Evolutionary conservation across 2,888 invertebrate species (phyloP).

Genomic region (Phengaris arion): DNA sequence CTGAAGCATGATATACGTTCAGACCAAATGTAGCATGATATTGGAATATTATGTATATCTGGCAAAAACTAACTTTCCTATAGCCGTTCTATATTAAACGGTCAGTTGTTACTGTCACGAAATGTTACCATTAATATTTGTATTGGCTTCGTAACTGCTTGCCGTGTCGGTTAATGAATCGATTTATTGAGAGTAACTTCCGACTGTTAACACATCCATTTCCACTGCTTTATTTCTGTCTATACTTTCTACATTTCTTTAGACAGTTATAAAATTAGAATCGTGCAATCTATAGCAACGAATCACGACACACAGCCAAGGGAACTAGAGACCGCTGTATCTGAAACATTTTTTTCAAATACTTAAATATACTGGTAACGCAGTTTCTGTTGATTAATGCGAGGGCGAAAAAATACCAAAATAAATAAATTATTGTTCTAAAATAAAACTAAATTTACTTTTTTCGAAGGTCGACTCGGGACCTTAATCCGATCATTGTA

Average conservation of each 20-base stretch:
- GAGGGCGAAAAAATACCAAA: no score
- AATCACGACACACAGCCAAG: neutral
- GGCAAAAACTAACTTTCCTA: neutral
- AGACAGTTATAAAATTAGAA: neutral
- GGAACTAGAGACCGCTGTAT: neutral
- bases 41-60: neutral
- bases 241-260: neutral
- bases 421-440: no score
- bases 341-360: no score
- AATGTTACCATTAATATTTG: conserved; percentile 1
- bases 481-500: no score
- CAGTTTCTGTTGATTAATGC: no score
- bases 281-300: neutral
- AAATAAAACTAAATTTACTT: no score
- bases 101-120: conserved; percentile 23
- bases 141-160: neutral
- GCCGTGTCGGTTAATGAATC: conserved; percentile 20
- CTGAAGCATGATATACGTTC: neutral
- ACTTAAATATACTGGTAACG: no score
- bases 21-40: neutral
- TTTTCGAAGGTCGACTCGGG: no score
- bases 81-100: neutral
- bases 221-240: neutral
- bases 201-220: conserved; percentile 6
- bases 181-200: conserved; percentile 16